Percentiles rank a stretch among this genome's conserved stretches.
Evolutionary conservation across 2,797 vertebrate genomes (phyloP).

Genomic region (Pogonophryne albipinna): DNA sequence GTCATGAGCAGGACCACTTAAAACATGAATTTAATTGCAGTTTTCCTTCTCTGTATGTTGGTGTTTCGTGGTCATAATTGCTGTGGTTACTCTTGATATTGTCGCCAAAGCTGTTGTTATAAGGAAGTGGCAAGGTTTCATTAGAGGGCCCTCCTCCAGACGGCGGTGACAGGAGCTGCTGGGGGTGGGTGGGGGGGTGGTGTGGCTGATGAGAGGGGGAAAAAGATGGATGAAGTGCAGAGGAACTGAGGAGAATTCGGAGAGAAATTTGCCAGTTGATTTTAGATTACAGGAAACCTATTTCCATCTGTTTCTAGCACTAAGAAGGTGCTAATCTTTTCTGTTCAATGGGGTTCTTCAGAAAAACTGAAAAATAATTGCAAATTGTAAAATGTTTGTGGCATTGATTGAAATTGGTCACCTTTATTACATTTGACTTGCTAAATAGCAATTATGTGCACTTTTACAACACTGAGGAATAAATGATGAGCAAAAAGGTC

Average conservation of each 20-base stretch:
- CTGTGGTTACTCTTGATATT: slow-evolving; percentile 59
- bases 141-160: slow-evolving; percentile 65
- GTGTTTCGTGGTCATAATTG: slow-evolving; percentile 67
- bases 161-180: slow-evolving; percentile 50
- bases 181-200: slow-evolving; percentile 1
- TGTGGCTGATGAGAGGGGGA: slow-evolving; percentile 33
- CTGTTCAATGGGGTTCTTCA: not conserved
- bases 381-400: not conserved
- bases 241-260: slow-evolving; percentile 64
- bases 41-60: slow-evolving; percentile 48
- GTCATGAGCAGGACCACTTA: slow-evolving; percentile 1
- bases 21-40: slow-evolving; percentile 49
- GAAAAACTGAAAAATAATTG: not conserved
- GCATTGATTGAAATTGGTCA: not conserved
- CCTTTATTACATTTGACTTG: not conserved
- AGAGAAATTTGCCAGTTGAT: not conserved
- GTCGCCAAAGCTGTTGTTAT: slow-evolving; percentile 54
- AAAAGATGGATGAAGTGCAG: slow-evolving; percentile 61
- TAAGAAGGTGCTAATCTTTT: not conserved
- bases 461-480: not conserved
- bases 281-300: not conserved
- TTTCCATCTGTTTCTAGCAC: not conserved
- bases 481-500: slow-evolving; percentile 7
- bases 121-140: slow-evolving; percentile 67
- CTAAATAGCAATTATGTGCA: not conserved